These are phyloP conservation scores for Rhinoraja longicauda DNA, from an alignment of 2,797 vertebrate genomes.

Conservation along the genomic window DNA sequence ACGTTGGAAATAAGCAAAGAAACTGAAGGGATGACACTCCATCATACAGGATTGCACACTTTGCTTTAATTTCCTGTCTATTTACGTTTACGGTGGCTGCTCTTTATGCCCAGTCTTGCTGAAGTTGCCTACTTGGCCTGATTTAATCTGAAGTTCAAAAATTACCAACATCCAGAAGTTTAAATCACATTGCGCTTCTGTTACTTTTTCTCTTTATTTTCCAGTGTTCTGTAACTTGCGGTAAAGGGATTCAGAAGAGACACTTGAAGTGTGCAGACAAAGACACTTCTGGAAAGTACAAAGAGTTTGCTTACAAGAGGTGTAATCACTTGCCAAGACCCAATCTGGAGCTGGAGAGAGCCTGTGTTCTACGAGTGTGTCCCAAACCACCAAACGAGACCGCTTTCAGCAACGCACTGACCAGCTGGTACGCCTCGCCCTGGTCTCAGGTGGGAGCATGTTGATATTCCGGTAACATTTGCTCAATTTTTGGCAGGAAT, in stretches of 20 bases:
- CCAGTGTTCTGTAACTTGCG: constrained; percentile 79
- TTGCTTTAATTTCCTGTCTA: neutral
- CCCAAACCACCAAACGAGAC: constrained; percentile 44
- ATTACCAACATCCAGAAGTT: neutral
- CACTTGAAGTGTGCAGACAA: constrained; percentile 75
- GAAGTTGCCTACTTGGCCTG: neutral
- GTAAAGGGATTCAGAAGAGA: constrained; percentile 65
- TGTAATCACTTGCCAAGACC: constrained; percentile 70
- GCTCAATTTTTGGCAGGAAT: neutral
- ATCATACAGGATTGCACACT: neutral
- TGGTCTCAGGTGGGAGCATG: constrained; percentile 71
- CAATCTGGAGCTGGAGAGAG: constrained; percentile 60
- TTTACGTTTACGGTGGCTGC: neutral
- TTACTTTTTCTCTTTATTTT: neutral
- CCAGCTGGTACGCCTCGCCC: constrained; percentile 68
- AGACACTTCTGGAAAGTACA: constrained; percentile 70
- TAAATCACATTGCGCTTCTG: neutral
- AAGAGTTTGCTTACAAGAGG: constrained; percentile 67
- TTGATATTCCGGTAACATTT: neutral
- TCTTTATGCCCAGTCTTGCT: neutral
- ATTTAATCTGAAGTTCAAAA: neutral
- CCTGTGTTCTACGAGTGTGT: constrained; percentile 61
- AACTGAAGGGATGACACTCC: neutral
- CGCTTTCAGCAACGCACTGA: constrained; percentile 47
- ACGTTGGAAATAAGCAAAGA: neutral